Base-by-base conservation (phyloP, 2,797 vertebrate species). In the Protosalanx chinensis region DNA sequence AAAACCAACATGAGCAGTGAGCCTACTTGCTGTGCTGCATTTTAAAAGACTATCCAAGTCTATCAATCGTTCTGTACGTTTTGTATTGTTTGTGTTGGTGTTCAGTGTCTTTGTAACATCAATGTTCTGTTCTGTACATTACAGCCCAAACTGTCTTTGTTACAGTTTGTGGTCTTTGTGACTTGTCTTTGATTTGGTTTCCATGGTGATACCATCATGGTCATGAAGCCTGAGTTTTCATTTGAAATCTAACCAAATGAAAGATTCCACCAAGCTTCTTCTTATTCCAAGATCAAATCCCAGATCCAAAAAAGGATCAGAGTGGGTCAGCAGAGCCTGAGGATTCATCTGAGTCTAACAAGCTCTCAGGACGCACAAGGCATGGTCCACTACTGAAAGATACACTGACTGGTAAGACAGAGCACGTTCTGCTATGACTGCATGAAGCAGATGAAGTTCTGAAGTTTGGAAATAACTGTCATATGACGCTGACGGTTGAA, bases 351-450 rank as follows among this genome's bases (percentile, higher is more conserved):
- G 71, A 5, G 8, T 75, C 76, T 58, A 53, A 65, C 18, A 71
- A 60, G 56, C 56, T 16, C 12, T 61, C 8, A 6, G 65, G 0
- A 0, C 70, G 64, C 6, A 68, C 4, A 51, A 83, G 18, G 71
- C 87, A 78, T 70, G 61, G 7, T 46, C 80, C 79, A 0, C 41
- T 41, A 65, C 81, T 86, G 18, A 77, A 80, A 58, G 75, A 83
- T 16, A 10, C 29, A 20, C 35, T 20, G 64, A 72, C 77, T 70
- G 85, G 85, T 87, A 76, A 79, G 80, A 73, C 74, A 71, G 23
- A 27, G 23, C 16, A 65, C 27, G 51, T 6, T 1, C 15, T 27
- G 53, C 37, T 35, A 37, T 57, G 62, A 68, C 63, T 76, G 68
- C 71, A 76, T 63, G 56, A 15, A 57, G 64, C 66, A 6, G 35